Conservation (phyloP, 2,113 vertebrate species). For the Ptychochromis oligacanthus region DNA sequence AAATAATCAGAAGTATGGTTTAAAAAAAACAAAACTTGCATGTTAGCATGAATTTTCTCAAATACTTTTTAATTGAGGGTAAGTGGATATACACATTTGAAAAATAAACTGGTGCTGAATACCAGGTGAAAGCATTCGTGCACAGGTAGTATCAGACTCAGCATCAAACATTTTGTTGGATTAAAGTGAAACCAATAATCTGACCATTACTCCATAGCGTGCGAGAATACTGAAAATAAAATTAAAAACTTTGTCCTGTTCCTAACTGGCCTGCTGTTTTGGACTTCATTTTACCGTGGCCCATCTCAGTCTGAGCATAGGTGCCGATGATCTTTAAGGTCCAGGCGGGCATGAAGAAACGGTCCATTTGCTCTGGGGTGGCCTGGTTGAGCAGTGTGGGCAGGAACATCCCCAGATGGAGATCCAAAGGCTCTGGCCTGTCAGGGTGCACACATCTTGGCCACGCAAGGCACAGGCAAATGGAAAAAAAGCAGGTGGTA, state of each 20-base stretch:
- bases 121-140: not conserved
- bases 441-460: conserved; percentile 88
- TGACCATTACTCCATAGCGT: not conserved
- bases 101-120: not conserved
- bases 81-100: not conserved
- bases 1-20: not conserved
- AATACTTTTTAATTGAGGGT: not conserved
- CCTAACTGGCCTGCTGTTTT: not conserved
- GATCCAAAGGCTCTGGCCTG: conserved; percentile 92
- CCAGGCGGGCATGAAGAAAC: conserved; percentile 98
- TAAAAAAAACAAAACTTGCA: not conserved
- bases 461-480: conserved; percentile 43
- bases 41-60: not conserved
- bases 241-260: not conserved
- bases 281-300: conserved; percentile 89
- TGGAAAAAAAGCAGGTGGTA: conserved; percentile 20
- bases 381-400: conserved; percentile 97
- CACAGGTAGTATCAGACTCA: not conserved
- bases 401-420: conserved; percentile 99
- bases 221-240: not conserved
- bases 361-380: conserved; percentile 92
- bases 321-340: conserved; percentile 98
- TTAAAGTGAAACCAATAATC: not conserved
- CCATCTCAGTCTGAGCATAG: conserved; percentile 99
- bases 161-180: not conserved